Conservation (phyloP, 2,797 vertebrate species). For the Dallia pectoralis region DNA sequence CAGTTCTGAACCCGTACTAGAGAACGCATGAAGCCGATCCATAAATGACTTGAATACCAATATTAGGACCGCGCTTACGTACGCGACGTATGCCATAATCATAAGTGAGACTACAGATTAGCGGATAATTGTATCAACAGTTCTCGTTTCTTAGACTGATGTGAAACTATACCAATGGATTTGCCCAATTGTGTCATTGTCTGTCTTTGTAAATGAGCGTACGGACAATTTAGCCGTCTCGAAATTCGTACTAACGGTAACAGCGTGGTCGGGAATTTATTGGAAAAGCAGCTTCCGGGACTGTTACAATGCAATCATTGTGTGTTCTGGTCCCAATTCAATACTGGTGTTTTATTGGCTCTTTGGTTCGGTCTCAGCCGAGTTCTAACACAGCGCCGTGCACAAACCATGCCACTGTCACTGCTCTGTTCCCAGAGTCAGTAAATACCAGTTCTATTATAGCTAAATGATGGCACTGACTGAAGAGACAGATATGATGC, state of each 20-base stretch:
- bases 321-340: slow-evolving; percentile 22
- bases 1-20: neutral
- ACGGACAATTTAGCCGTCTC: neutral
- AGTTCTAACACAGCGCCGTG: neutral
- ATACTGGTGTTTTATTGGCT: slow-evolving; percentile 27
- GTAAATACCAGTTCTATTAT: neutral
- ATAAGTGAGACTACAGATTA: too few species aligned
- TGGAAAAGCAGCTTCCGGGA: neutral
- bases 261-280: neutral
- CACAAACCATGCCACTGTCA: neutral
- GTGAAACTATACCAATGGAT: too few species aligned
- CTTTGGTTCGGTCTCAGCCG: slow-evolving; percentile 25
- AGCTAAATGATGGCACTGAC: neutral
- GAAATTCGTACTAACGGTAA: neutral
- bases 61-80: neutral
- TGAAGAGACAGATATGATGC: neutral
- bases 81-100: too few species aligned
- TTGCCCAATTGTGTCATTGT: too few species aligned
- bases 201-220: too few species aligned
- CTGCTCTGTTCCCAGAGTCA: neutral
- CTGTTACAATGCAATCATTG: neutral
- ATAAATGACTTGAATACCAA: neutral
- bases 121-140: too few species aligned
- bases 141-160: too few species aligned
- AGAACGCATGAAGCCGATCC: neutral